Evolutionary conservation across 2,113 vertebrate genomes (phyloP).

Genomic region (Cairina moschata): DNA sequence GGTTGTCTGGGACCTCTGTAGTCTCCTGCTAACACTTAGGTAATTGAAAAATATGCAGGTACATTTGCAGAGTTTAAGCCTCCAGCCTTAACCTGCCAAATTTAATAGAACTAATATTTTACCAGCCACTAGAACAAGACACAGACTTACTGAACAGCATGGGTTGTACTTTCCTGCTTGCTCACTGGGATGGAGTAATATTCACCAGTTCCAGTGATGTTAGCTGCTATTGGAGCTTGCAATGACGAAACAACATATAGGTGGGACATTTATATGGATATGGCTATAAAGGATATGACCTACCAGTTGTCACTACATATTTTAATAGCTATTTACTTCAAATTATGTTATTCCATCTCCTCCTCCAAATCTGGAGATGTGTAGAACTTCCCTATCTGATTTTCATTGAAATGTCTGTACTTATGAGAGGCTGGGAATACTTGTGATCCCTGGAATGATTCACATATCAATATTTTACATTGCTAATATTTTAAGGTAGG

Average conservation of each 20-base stretch:
- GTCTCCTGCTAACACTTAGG: background rate
- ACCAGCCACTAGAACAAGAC: background rate
- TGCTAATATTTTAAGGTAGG: background rate
- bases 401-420: background rate
- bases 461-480: background rate
- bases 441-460: background rate
- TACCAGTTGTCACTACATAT: background rate
- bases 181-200: background rate
- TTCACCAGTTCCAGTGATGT: background rate
- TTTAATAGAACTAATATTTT: slow-evolving; percentile 1
- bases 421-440: background rate
- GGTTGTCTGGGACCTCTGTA: background rate
- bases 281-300: background rate
- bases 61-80: background rate
- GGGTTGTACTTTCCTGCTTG: background rate
- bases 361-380: background rate
- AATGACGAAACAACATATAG: background rate
- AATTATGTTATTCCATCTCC: background rate
- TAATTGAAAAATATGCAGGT: slow-evolving; percentile 6
- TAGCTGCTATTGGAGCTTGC: background rate
- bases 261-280: background rate
- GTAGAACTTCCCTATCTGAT: background rate
- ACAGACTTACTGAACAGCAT: background rate
- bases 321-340: background rate
- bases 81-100: background rate